Evolutionary conservation across 2,888 invertebrate genomes (phyloP), one percentile per base, ranked within the genome.

Genomic region (Melitaea athalia): DNA sequence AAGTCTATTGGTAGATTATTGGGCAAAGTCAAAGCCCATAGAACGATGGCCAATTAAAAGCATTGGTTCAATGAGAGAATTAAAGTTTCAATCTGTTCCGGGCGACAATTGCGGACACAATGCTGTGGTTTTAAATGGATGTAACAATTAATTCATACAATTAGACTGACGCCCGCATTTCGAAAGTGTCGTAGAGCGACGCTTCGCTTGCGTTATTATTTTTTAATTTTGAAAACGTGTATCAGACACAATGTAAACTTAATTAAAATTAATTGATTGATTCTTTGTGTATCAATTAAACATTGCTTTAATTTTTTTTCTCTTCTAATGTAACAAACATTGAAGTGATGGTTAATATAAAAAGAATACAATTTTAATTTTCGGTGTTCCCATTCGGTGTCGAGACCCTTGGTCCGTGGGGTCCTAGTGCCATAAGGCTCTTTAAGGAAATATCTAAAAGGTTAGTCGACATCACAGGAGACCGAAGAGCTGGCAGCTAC

Each of bases 111-210:
- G 91, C 75, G 75, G 80, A 83, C 82, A 83, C 82, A 87, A 71
- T 80, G 83, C 79, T 82, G 91, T 91, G 92, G 92, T 91, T 92
- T 91, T 90, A 89, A 91, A 91, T 90, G 91, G 88, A 89, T 91
- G 91, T 91, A 91, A 92, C 92, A 92, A 92, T 92, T 92, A 92
- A 92, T 92, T 91, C 91, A 83, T 85, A 86, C 92, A 91, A 92
- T 92, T 92, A 92, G 85, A 84, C 83, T 85, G 85, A 81, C 86
- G 91, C 92, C 92, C 92, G 92, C 92, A 92, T 92, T 88, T 88
- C 83, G 81, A 84, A 85, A 85, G 79, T 72, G 72, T 65, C 77
- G 74, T 75, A 85, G 86, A 80, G 68, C 57, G 78, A 59, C n/a
- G 64, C 50, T 67, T 42, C 31, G 47, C 31, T 68, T 59, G 52